Evolutionary conservation across 2,888 invertebrate species (phyloP).

Genomic region (Lochmaea crataegi): DNA sequence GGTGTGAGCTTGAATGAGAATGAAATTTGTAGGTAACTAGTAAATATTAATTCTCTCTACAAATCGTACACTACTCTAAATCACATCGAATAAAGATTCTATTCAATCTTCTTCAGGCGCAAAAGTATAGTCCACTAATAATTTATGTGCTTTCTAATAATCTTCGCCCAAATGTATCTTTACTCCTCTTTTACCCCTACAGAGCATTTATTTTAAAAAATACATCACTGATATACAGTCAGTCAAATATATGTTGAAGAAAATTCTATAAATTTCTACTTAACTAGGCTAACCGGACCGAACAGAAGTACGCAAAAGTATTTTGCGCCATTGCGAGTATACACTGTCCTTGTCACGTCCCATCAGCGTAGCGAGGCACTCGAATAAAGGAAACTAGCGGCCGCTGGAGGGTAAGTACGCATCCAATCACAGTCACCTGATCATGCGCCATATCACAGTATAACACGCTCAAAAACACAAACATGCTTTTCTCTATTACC

Average conservation of each 20-base stretch:
- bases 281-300: constrained; percentile 61
- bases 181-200: neutral
- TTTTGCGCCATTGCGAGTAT: constrained; percentile 52
- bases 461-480: constrained; percentile 62
- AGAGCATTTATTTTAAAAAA: neutral
- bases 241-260: constrained; percentile 57
- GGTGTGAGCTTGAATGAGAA: no score
- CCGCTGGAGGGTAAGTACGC: constrained; percentile 65
- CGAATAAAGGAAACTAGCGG: constrained; percentile 64
- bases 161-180: neutral
- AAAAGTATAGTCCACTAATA: no score
- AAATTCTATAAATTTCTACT: constrained; percentile 56
- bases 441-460: constrained; percentile 67
- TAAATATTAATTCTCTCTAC: neutral
- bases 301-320: constrained; percentile 51
- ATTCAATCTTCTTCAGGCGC: no score
- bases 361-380: constrained; percentile 66
- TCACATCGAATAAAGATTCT: neutral
- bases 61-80: neutral
- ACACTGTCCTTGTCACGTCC: constrained; percentile 63
- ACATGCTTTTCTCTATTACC: constrained; percentile 53
- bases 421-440: constrained; percentile 66
- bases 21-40: no score
- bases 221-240: constrained; percentile 45
- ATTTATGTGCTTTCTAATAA: neutral